phyloP scores from a whole-genome alignment of 2,113 vertebrate species.

The Alligator sinensis region DNA sequence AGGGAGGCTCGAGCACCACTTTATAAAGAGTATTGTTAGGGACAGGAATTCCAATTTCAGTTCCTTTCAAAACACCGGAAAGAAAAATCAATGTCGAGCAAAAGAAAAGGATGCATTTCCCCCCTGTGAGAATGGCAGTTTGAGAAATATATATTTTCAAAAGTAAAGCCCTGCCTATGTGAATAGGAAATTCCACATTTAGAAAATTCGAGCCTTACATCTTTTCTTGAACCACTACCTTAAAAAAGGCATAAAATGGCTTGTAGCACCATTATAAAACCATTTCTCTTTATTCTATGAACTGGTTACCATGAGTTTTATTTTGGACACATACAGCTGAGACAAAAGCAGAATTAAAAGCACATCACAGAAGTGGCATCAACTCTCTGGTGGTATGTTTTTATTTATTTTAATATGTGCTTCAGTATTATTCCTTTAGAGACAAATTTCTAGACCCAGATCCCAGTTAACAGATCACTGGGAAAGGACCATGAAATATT shows the following conservation, averaged over 20 bases:
- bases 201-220: not conserved
- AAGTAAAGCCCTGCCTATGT: not conserved
- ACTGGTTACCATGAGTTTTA: not conserved
- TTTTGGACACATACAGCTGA: not conserved
- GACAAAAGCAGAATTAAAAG: not conserved
- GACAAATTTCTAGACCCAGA: not conserved
- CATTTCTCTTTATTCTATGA: not conserved
- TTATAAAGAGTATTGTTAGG: not conserved
- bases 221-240: not conserved
- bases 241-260: not conserved
- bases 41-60: conserved; percentile 9
- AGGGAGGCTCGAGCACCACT: not conserved
- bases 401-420: not conserved
- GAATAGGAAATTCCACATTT: not conserved
- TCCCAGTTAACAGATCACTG: not conserved
- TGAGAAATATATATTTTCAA: not conserved
- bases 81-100: conserved; percentile 11
- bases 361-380: not conserved
- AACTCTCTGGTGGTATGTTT: not conserved
- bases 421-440: not conserved
- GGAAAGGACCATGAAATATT: not conserved
- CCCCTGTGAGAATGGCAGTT: not conserved
- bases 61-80: not conserved
- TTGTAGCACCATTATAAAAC: not conserved
- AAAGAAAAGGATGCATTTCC: not conserved